Evolutionary conservation across 37 sponge, comb jelly and placozoan genomes (phyloP), one percentile per base, ranked within the genome.

Genomic region (Ianthella basta): DNA sequence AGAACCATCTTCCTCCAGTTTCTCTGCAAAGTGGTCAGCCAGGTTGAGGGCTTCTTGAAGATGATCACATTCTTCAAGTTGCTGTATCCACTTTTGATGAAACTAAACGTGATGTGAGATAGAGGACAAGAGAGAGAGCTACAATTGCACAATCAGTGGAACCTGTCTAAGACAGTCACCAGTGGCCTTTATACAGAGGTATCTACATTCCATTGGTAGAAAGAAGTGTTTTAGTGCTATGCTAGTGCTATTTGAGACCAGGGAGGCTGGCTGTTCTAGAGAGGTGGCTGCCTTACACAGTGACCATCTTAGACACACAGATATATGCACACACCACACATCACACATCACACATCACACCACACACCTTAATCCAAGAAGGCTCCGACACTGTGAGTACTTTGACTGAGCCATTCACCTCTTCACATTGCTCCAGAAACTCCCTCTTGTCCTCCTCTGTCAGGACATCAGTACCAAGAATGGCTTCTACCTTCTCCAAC

Each of bases 1-100:
- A 18, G 70, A 69, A 1, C 33, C 70, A 16, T 69, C 70, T 30
- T 69, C 70, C 70, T 69, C 34, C 70, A 69, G 70, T 33, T 69
- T 30, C 4, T n/a, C 35, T 30, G 19, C 35, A 30, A 69, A 34
- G 70, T 69, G 33, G 35, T 69, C 70, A n/a, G 34, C 35, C 35
- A 69, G 70, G 70, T 69, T 69, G 27, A 30, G 27, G 0, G 70
- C 70, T 30, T 69, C 70, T 1, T 69, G 33, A 69, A 30, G 34
- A 30, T 35, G 27, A 4, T 2, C 70, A 34, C 33, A 16, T 1
- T 30, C 27, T 33, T 69, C 33, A 30, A 69, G 27, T 1, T 69
- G 70, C 34, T 69, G 34, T 13, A 69, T 16, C 19, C 35, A 34
- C 70, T 34, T 69, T 6, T 69, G 2, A 4, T 30, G 27, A 33